phyloP scores from a whole-genome alignment of 1,140 invertebrate genomes.

The Lepidotrigona ventralis region DNA sequence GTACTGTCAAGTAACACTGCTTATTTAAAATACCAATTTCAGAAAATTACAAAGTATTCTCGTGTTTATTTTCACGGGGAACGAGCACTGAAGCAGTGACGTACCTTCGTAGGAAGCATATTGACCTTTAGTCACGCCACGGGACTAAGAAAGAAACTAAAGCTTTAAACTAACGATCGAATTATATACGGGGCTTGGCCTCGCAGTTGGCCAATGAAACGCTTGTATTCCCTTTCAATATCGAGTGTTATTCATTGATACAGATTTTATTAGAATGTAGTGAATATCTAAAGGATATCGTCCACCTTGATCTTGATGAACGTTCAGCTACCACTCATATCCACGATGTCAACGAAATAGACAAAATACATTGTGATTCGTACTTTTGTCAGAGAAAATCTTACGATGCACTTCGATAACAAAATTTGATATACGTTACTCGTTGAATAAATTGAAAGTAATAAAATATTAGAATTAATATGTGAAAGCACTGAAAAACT shows the following conservation, averaged over 20 bases:
- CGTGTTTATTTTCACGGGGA: not conserved
- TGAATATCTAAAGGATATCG: slow-evolving; percentile 49
- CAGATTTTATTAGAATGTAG: slow-evolving; percentile 61
- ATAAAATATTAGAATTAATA: not conserved
- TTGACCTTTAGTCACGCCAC: slow-evolving; percentile 40
- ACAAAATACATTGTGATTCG: not conserved
- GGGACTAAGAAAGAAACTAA: slow-evolving; percentile 59
- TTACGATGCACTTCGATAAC: not conserved
- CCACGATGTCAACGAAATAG: not conserved
- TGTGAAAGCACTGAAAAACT: too few relatives aligned
- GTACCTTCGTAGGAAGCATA: slow-evolving; percentile 64
- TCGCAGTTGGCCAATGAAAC: slow-evolving; percentile 65
- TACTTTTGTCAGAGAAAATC: not conserved
- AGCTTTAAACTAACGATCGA: slow-evolving; percentile 63
- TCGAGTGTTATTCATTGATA: slow-evolving; percentile 47
- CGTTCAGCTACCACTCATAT: slow-evolving; percentile 56
- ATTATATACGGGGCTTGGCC: slow-evolving; percentile 69
- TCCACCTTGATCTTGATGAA: slow-evolving; percentile 62
- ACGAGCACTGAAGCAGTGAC: not conserved
- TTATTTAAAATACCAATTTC: not conserved
- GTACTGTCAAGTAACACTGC: not conserved
- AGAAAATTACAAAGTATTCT: not conserved
- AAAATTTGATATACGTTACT: not conserved
- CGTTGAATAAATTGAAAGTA: not conserved
- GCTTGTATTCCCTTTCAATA: slow-evolving; percentile 67